Percentiles rank a stretch among this genome's conserved stretches.
phyloP scores from a whole-genome alignment of 2,113 vertebrate species.

The Varanus komodoensis region DNA sequence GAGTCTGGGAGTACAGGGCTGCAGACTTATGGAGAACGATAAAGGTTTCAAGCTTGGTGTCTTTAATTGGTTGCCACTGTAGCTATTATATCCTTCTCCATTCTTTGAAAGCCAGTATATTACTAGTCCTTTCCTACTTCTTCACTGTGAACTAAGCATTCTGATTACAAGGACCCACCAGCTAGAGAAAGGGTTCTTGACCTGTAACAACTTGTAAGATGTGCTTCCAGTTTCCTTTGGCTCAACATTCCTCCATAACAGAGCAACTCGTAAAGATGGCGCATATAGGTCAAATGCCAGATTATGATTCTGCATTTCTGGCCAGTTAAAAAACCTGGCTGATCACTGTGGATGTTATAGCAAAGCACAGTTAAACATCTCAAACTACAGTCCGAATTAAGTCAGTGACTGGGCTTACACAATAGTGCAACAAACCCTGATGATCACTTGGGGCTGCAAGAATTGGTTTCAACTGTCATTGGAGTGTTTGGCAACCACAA shows the following conservation, averaged over 20 bases:
- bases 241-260: not conserved
- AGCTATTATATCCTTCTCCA: not conserved
- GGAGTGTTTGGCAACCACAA: too few species aligned
- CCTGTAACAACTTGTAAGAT: not conserved
- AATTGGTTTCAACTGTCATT: too few species aligned
- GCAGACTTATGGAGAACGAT: not conserved
- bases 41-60: not conserved
- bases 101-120: too few species aligned
- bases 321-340: not conserved
- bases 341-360: not conserved
- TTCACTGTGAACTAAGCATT: not conserved
- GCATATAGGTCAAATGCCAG: not conserved
- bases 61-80: not conserved
- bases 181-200: not conserved
- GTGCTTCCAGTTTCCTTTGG: not conserved
- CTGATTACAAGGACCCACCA: not conserved
- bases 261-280: not conserved
- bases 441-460: too few species aligned
- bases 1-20: not conserved
- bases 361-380: not conserved
- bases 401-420: not conserved
- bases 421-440: too few species aligned
- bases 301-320: not conserved
- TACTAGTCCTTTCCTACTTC: not conserved
- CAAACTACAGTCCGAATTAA: not conserved